A percentile compares a stretch with the other conserved stretches of the same genome.
These are phyloP conservation scores for Zalophus californianus DNA, from an alignment of 2,797 vertebrate species.

Conservation along the genomic window DNA sequence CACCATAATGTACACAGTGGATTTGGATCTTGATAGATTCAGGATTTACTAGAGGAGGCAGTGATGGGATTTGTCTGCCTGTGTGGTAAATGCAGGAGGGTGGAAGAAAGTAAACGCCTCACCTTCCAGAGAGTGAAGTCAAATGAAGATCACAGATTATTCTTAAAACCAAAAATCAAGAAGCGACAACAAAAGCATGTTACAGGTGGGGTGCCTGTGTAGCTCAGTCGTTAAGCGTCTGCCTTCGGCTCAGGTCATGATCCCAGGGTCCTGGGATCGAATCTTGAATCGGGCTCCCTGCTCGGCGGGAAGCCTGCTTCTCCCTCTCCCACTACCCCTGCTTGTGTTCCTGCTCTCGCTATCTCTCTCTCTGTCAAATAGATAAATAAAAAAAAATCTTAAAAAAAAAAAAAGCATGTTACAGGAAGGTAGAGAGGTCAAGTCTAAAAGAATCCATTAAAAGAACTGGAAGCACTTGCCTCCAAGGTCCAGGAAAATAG, in stretches of 20 bases:
- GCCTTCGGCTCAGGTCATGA: too few species aligned
- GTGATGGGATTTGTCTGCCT: not conserved
- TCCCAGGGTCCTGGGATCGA: too few species aligned
- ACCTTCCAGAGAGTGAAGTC: not conserved
- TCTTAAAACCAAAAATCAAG: not conserved
- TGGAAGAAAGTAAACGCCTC: not conserved
- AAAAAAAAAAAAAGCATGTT: not conserved
- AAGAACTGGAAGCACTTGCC: not conserved
- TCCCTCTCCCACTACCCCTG: too few species aligned
- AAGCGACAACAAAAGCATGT: not conserved
- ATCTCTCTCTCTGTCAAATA: too few species aligned
- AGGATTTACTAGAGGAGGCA: not conserved
- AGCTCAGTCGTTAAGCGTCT: too few species aligned
- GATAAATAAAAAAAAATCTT: too few species aligned
- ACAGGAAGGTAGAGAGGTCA: not conserved
- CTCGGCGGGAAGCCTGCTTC: too few species aligned
- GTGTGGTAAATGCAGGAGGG: not conserved
- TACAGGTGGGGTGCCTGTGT: too few species aligned
- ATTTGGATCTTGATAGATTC: not conserved
- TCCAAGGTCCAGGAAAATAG: not conserved
- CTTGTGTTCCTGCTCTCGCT: too few species aligned
- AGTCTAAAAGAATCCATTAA: not conserved
- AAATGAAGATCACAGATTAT: not conserved
- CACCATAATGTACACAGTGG: not conserved
- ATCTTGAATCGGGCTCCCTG: too few species aligned